A percentile compares a stretch with the other conserved stretches of the same genome.
phyloP scores from a whole-genome alignment of 2,888 invertebrate genomes.

The Tinea pellionella region DNA sequence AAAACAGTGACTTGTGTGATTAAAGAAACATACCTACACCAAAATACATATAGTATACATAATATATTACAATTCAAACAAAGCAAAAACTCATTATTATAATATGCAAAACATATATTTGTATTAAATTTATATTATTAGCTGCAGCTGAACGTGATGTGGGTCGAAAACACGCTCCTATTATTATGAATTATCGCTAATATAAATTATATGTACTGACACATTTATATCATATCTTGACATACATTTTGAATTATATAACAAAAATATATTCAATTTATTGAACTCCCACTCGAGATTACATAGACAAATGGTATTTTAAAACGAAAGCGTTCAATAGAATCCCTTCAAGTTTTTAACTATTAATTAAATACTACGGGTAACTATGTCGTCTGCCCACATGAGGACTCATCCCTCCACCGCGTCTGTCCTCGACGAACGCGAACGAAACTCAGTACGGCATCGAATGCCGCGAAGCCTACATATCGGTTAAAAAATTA shows the following conservation, averaged over 20 bases:
- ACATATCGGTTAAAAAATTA: constrained; percentile 22
- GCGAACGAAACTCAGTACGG: constrained; percentile 35
- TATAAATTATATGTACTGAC: neutral
- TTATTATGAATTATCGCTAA: too few species aligned
- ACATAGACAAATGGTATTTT: neutral
- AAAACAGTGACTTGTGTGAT: neutral
- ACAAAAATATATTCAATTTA: neutral
- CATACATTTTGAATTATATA: neutral
- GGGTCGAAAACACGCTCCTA: neutral
- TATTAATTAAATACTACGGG: neutral
- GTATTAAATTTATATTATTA: neutral
- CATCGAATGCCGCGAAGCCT: constrained; percentile 58
- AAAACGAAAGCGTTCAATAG: neutral
- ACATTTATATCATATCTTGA: neutral
- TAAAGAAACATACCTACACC: neutral
- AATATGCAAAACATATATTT: neutral
- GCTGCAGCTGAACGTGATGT: neutral
- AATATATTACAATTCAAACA: too few species aligned
- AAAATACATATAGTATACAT: neutral
- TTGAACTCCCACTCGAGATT: neutral
- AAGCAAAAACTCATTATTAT: neutral
- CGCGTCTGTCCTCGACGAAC: neutral
- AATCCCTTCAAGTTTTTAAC: neutral
- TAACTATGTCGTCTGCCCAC: neutral
- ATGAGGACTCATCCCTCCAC: neutral